Conservation (phyloP, 2,797 vertebrate genomes). For the Microtus californicus region DNA sequence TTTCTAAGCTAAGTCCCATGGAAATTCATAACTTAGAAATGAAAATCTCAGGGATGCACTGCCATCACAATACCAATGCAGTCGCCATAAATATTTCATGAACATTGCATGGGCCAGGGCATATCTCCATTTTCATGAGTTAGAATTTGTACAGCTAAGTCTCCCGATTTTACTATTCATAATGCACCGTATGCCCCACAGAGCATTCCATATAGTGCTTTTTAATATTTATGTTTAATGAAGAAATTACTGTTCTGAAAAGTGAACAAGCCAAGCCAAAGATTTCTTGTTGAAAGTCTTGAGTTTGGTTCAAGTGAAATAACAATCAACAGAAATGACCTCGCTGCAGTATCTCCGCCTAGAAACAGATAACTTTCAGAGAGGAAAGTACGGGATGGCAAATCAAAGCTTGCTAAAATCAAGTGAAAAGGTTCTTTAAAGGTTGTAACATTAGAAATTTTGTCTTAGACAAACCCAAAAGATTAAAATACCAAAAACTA, state of each 20-base stretch:
- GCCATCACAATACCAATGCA: conserved; percentile 75
- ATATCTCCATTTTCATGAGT: conserved; percentile 85
- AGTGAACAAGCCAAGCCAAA: conserved; percentile 62
- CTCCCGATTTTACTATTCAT: conserved; percentile 82
- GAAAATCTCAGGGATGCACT: conserved; percentile 84
- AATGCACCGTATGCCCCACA: conserved; percentile 78
- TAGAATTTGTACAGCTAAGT: conserved; percentile 82
- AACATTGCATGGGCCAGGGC: conserved; percentile 77
- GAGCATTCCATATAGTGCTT: conserved; percentile 73
- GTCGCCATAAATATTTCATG: conserved; percentile 86
- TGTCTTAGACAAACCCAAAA: conserved; percentile 62
- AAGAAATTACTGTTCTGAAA: conserved; percentile 77
- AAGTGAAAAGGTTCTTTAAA: conserved; percentile 74
- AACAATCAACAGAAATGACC: conserved; percentile 60
- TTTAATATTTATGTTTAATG: conserved; percentile 83
- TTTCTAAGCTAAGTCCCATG: conserved; percentile 84
- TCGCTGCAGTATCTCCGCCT: conserved; percentile 41
- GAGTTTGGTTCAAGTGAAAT: conserved; percentile 62
- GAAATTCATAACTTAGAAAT: conserved; percentile 87
- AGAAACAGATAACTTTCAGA: conserved; percentile 40
- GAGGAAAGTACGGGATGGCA: not conserved
- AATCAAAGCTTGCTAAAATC: conserved; percentile 26
- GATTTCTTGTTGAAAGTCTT: conserved; percentile 67
- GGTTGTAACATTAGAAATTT: conserved; percentile 65
- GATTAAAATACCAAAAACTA: conserved; percentile 72